These are phyloP conservation scores for Pollenia griseotomentosa DNA, from an alignment of 2,888 invertebrate species.

Conservation along the genomic window DNA sequence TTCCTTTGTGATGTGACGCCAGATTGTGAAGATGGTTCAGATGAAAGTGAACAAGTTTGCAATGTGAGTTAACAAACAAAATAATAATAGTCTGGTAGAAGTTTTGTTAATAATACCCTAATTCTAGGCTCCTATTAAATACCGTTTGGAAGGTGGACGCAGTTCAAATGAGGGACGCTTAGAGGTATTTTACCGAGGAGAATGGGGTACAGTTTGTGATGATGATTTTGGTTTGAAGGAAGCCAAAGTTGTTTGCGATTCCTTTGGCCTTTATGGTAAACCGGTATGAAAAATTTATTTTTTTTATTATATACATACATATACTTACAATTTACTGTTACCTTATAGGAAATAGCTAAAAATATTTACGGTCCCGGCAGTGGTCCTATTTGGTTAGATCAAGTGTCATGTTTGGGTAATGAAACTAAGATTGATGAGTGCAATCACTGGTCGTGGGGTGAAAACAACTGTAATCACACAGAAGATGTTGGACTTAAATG, in stretches of 20 bases:
- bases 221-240: slow-evolving; percentile 89
- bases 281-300: slow-evolving; percentile 79
- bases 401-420: slow-evolving; percentile 88
- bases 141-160: slow-evolving; percentile 87
- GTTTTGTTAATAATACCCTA: background rate
- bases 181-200: slow-evolving; percentile 88
- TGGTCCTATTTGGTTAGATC: slow-evolving; percentile 90
- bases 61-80: slow-evolving; percentile 84
- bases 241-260: slow-evolving; percentile 87
- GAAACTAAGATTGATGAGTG: slow-evolving; percentile 88
- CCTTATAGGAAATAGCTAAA: slow-evolving; percentile 79
- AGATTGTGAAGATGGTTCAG: slow-evolving; percentile 88
- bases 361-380: slow-evolving; percentile 83
- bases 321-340: background rate
- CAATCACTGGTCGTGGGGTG: slow-evolving; percentile 88
- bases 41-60: slow-evolving; percentile 86
- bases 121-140: slow-evolving; percentile 84
- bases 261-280: slow-evolving; percentile 86
- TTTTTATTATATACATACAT: background rate
- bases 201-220: slow-evolving; percentile 92
- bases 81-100: background rate
- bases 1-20: slow-evolving; percentile 88
- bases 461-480: slow-evolving; percentile 89
- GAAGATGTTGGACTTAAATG: slow-evolving; percentile 89
- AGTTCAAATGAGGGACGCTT: slow-evolving; percentile 87